Conservation (phyloP, 2,113 vertebrate species). For the Platanista minor region DNA sequence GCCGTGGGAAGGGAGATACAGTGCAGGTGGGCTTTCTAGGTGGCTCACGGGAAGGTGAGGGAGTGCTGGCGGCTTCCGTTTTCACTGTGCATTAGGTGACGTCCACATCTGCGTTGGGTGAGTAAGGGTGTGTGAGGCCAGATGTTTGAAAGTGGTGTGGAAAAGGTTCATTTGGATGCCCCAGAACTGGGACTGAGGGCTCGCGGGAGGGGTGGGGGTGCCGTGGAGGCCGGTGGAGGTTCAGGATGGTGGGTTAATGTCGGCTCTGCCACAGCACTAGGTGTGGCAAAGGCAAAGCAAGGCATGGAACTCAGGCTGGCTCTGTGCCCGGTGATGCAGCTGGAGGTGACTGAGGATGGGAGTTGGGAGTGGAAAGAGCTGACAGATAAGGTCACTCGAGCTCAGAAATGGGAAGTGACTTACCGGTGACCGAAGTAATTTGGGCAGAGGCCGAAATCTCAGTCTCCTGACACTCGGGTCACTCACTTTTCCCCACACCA, state of each 20-base stretch:
- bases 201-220: neutral
- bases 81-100: neutral
- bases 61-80: accelerated
- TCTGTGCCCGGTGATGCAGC: neutral
- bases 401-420: neutral
- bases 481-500: neutral
- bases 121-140: neutral
- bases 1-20: neutral
- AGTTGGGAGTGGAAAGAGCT: neutral
- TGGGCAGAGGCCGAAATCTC: neutral
- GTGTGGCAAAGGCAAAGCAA: neutral
- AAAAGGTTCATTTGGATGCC: neutral
- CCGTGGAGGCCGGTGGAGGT: neutral
- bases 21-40: neutral
- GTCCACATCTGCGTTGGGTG: neutral
- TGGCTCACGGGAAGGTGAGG: neutral
- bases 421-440: neutral
- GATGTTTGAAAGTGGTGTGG: neutral
- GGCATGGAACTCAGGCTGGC: neutral
- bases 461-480: neutral
- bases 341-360: neutral
- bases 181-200: neutral
- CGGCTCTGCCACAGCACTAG: no score
- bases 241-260: no score
- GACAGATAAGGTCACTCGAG: neutral